Conservation (phyloP, 1,140 invertebrate genomes). For the Sinonovacula constricta region DNA sequence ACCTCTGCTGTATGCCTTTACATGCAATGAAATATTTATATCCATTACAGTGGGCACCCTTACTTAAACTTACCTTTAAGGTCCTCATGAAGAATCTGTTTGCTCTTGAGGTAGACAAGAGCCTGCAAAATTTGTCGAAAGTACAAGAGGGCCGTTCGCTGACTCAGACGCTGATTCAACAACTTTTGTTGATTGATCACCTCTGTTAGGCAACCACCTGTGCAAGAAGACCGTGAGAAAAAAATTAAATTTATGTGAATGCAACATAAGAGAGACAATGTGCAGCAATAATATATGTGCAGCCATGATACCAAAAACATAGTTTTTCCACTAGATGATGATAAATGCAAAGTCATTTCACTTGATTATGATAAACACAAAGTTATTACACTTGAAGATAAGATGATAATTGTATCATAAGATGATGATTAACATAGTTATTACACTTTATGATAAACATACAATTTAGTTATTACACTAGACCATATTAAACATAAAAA, state of each 20-base stretch:
- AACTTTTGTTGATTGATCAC: conserved; percentile 64
- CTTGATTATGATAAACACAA: too few relatives aligned
- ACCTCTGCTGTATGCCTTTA: not conserved
- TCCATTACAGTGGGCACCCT: not conserved
- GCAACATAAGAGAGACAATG: not conserved
- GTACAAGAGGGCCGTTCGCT: conserved; percentile 63
- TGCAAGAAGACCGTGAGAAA: not conserved
- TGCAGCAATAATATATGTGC: not conserved
- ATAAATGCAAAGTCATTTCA: too few relatives aligned
- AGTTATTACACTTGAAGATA: too few relatives aligned
- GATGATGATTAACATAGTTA: too few relatives aligned
- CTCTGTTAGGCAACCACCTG: conserved; percentile 70
- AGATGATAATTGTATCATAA: too few relatives aligned
- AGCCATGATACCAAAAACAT: not conserved
- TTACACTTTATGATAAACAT: too few relatives aligned
- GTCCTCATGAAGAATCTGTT: conserved; percentile 72
- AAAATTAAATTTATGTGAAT: not conserved
- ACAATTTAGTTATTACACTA: too few relatives aligned
- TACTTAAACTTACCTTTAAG: conserved; percentile 67
- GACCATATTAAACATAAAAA: too few relatives aligned
- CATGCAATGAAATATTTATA: too few relatives aligned
- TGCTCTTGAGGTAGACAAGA: conserved; percentile 64
- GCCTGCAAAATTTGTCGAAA: conserved; percentile 69
- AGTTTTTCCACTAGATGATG: too few relatives aligned
- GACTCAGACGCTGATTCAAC: conserved; percentile 64